Evolutionary conservation across 2,888 invertebrate species (phyloP).

Genomic region (Eilema depressum): DNA sequence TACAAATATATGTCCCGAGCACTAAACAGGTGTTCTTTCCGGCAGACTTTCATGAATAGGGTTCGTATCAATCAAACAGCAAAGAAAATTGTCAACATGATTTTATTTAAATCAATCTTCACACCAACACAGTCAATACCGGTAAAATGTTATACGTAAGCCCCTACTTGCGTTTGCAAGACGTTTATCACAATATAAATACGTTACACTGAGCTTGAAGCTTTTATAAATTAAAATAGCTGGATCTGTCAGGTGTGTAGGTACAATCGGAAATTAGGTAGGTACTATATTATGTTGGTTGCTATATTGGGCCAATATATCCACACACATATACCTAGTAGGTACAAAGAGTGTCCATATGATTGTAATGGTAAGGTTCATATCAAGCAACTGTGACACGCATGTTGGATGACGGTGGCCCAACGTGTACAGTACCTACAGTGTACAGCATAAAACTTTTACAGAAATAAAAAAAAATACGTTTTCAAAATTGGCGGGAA

Average conservation of each 20-base stretch:
- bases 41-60: background rate
- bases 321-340: too few relatives aligned
- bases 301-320: too few relatives aligned
- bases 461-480: too few relatives aligned
- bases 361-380: too few relatives aligned
- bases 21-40: too few relatives aligned
- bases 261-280: slow-evolving; percentile 19
- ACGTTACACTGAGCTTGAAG: slow-evolving; percentile 33
- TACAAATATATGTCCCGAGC: too few relatives aligned
- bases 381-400: too few relatives aligned
- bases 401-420: too few relatives aligned
- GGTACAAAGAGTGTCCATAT: too few relatives aligned
- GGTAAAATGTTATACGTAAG: slow-evolving; percentile 48
- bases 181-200: slow-evolving; percentile 42
- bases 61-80: slow-evolving; percentile 35
- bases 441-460: too few relatives aligned
- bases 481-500: too few relatives aligned
- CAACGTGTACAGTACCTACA: too few relatives aligned
- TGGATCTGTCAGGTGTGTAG: slow-evolving; percentile 9
- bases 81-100: slow-evolving; percentile 38
- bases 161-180: slow-evolving; percentile 30
- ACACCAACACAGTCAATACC: slow-evolving; percentile 36
- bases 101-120: slow-evolving; percentile 48
- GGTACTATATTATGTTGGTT: background rate
- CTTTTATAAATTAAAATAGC: slow-evolving; percentile 21